Evolutionary conservation across 2,113 vertebrate species (phyloP).

Genomic region (Passerina amoena): DNA sequence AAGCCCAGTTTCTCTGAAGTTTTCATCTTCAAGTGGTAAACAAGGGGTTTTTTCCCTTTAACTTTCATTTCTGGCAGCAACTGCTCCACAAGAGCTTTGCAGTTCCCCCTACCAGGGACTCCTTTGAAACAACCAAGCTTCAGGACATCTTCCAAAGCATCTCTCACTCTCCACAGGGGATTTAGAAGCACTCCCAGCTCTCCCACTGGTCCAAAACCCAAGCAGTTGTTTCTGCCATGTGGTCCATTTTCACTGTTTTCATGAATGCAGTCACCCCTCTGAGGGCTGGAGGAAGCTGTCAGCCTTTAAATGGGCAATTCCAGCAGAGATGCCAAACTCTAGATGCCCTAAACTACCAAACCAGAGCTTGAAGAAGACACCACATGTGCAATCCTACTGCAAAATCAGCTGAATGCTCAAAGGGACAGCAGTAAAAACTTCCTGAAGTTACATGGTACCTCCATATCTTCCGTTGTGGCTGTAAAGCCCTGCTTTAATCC

Average conservation of each 20-base stretch:
- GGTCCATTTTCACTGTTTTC: neutral
- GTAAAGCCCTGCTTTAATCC: neutral
- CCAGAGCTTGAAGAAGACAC: neutral
- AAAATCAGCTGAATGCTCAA: too few relatives aligned
- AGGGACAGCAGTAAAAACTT: neutral
- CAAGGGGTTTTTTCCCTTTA: neutral
- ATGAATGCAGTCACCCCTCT: neutral
- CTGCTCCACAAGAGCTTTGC: neutral
- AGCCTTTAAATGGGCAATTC: neutral
- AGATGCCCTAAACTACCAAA: too few relatives aligned
- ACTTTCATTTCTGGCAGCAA: neutral
- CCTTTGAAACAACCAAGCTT: neutral
- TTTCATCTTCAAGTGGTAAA: neutral
- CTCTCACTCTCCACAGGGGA: neutral
- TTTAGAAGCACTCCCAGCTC: neutral
- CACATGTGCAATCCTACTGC: neutral
- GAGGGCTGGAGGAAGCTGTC: neutral
- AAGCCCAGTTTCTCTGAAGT: neutral
- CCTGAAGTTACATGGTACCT: neutral
- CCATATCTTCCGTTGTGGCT: neutral
- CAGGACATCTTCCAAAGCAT: neutral
- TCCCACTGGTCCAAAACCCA: neutral
- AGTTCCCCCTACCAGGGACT: neutral
- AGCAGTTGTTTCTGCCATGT: neutral
- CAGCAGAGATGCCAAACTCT: neutral